A percentile compares a stretch with the other conserved stretches of the same genome.
Evolutionary conservation across 1,140 invertebrate genomes (phyloP).

Genomic region (Hyles euphorbiae): DNA sequence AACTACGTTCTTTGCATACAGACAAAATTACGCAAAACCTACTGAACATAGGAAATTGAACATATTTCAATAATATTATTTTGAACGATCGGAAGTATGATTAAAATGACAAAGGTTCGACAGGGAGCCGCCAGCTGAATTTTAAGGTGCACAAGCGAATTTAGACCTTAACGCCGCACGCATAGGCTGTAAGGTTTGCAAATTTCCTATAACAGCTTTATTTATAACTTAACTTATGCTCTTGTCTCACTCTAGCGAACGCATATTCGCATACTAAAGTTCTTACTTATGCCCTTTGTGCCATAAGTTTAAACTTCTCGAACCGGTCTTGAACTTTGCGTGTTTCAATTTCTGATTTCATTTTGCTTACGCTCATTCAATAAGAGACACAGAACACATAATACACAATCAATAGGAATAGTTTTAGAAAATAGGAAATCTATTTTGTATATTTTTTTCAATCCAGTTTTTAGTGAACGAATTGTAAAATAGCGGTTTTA

Average conservation of each 20-base stretch:
- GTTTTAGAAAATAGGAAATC: too few species aligned
- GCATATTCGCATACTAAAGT: conserved; percentile 22
- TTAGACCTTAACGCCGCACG: conserved; percentile 39
- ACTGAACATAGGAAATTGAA: conserved; percentile 66
- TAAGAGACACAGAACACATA: too few species aligned
- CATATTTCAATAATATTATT: conserved; percentile 74
- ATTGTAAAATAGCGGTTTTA: too few species aligned
- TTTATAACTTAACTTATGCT: conserved; percentile 53
- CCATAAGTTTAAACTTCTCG: conserved; percentile 32
- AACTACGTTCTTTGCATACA: conserved; percentile 7
- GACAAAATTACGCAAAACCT: conserved; percentile 50
- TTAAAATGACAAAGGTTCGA: conserved; percentile 74
- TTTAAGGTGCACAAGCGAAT: conserved; percentile 33
- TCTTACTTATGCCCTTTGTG: conserved; percentile 20
- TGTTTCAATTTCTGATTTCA: too few species aligned
- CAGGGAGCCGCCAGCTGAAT: conserved; percentile 43
- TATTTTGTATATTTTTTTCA: too few species aligned
- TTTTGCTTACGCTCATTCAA: too few species aligned
- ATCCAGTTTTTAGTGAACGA: too few species aligned
- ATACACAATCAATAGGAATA: too few species aligned
- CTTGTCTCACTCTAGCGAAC: conserved; percentile 34
- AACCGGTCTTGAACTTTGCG: neutral
- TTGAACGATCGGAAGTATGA: conserved; percentile 71
- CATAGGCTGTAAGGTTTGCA: conserved; percentile 26
- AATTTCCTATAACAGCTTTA: conserved; percentile 27